Conservation (phyloP, 2,113 vertebrate species). For the Sinocyclocheilus maitianheensis region DNA sequence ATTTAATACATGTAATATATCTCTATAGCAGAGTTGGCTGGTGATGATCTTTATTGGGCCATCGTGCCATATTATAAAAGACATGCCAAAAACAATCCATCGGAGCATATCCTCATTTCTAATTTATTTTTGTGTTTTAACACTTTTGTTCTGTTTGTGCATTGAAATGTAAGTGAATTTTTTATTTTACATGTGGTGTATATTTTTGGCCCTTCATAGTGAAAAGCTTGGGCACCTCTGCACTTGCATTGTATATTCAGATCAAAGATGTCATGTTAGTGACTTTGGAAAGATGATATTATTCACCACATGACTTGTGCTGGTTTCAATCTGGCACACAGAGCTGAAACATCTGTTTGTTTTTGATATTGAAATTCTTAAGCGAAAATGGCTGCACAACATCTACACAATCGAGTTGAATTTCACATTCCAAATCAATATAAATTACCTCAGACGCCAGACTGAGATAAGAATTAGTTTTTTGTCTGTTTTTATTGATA, state of each 20-base stretch:
- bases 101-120: no score
- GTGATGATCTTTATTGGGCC: no score
- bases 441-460: constrained; percentile 23
- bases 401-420: constrained; percentile 18
- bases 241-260: not conserved
- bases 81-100: no score
- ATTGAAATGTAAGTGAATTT: not conserved
- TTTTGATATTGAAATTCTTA: not conserved
- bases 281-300: not conserved
- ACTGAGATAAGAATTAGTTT: constrained; percentile 41
- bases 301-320: not conserved
- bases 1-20: no score
- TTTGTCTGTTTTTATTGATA: constrained; percentile 59
- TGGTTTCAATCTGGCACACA: constrained; percentile 15
- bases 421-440: constrained; percentile 28
- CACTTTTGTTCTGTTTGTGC: not conserved
- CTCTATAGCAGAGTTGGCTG: no score
- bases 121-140: not conserved
- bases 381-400: constrained; percentile 3
- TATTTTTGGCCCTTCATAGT: not conserved
- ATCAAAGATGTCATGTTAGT: not conserved
- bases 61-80: no score
- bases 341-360: constrained; percentile 22
- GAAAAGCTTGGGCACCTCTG: not conserved
- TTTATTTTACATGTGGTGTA: not conserved